phyloP scores from a whole-genome alignment of 2,113 vertebrate genomes.

The Megaceryle maxima region DNA sequence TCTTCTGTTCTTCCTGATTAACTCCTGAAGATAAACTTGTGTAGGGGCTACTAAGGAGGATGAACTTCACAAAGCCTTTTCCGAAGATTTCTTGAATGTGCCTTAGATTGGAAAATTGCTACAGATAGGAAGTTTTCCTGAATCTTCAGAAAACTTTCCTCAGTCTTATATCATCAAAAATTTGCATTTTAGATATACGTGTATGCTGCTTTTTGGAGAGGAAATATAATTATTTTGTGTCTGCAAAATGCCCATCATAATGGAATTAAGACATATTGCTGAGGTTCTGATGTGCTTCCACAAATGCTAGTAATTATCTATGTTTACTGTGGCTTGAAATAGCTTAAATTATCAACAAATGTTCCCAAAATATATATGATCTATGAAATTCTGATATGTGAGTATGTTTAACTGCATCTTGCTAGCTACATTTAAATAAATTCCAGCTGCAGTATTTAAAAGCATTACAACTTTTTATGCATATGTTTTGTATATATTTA shows the following conservation, averaged over 20 bases:
- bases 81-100: not conserved
- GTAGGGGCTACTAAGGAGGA: not conserved
- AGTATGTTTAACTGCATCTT: not conserved
- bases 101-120: not conserved
- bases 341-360: not conserved
- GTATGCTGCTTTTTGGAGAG: not conserved
- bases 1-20: not conserved
- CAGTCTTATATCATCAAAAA: not conserved
- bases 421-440: not conserved
- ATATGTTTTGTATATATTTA: not conserved
- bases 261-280: not conserved
- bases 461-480: not conserved
- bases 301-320: not conserved
- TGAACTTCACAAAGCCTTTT: not conserved
- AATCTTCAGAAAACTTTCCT: not conserved
- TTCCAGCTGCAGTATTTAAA: not conserved
- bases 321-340: not conserved
- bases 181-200: not conserved
- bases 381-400: not conserved
- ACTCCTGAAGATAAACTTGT: not conserved
- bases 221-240: not conserved
- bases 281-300: not conserved
- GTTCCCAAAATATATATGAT: not conserved
- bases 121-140: not conserved
- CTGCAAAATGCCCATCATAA: not conserved